Percentiles rank a stretch among this genome's conserved stretches.
These are phyloP conservation scores for Pinctada fucata DNA, from an alignment of 2,888 invertebrate genomes.

Conservation along the genomic window DNA sequence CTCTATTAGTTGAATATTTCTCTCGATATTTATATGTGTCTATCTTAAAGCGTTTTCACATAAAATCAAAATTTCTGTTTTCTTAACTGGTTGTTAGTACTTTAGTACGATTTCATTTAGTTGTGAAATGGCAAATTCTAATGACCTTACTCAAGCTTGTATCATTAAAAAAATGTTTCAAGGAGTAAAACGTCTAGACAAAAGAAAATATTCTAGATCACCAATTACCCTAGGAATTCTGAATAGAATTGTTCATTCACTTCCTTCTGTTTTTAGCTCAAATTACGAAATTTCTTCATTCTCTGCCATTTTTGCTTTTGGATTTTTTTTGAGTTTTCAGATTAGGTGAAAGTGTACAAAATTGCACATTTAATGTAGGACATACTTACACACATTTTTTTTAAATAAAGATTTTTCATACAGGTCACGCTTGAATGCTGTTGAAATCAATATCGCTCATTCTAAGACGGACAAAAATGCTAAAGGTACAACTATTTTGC, in stretches of 20 bases:
- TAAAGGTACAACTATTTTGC: no score
- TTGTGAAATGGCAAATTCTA: not conserved
- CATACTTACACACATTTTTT: not conserved
- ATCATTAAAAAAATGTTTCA: not conserved
- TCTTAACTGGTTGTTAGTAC: no score
- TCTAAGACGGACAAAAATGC: no score
- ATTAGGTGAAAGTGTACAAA: conserved; percentile 1
- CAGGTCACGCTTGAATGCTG: no score
- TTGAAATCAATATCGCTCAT: no score
- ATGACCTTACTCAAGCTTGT: not conserved
- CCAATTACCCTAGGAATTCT: not conserved
- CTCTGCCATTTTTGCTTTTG: not conserved
- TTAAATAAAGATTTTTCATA: not conserved
- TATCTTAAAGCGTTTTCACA: no score
- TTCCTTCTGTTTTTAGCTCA: not conserved
- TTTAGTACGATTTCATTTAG: not conserved
- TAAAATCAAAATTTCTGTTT: no score
- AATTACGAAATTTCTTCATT: not conserved
- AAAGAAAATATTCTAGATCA: not conserved
- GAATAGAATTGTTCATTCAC: not conserved
- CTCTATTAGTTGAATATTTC: no score
- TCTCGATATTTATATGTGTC: no score
- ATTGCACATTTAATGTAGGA: not conserved
- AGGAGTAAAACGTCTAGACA: not conserved
- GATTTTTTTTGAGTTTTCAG: conserved; percentile 2